Conservation (phyloP, 2,113 vertebrate species). For the Crotalus helleri region DNA sequence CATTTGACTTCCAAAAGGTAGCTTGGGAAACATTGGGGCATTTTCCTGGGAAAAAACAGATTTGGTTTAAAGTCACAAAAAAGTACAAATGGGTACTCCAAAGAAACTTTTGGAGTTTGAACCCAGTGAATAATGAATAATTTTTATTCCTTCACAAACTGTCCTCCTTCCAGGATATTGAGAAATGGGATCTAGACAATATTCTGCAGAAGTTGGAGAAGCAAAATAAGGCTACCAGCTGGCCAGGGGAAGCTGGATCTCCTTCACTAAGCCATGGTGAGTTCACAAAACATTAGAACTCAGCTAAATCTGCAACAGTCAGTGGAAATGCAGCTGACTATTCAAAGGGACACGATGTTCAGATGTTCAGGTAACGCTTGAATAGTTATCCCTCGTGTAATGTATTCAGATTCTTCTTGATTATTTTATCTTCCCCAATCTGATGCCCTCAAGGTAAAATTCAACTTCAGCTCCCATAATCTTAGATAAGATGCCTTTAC, state of each 20-base stretch:
- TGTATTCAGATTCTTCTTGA: not conserved
- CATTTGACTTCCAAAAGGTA: not conserved
- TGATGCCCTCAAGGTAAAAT: not conserved
- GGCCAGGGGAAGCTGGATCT: not conserved
- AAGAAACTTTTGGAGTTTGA: not conserved
- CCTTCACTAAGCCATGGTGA: slow-evolving; percentile 39
- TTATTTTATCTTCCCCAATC: not conserved
- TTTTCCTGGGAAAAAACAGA: not conserved
- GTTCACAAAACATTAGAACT: slow-evolving; percentile 4
- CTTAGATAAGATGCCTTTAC: not conserved
- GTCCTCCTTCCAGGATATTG: slow-evolving; percentile 66
- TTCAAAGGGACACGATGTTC: not conserved
- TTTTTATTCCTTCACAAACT: slow-evolving; percentile 1
- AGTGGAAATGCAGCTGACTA: not conserved
- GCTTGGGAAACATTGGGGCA: not conserved
- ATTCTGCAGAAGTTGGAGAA: slow-evolving; percentile 58
- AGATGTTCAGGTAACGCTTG: not conserved
- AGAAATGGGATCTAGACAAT: slow-evolving; percentile 67
- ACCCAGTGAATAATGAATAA: not conserved
- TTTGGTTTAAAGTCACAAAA: not conserved
- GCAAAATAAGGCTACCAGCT: slow-evolving; percentile 5
- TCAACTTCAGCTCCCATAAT: not conserved
- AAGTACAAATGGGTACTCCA: not conserved
- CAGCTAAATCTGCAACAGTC: slow-evolving; percentile 16
- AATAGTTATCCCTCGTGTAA: not conserved